Conservation (phyloP, 1,140 invertebrate species). For the Bombus polaris region DNA sequence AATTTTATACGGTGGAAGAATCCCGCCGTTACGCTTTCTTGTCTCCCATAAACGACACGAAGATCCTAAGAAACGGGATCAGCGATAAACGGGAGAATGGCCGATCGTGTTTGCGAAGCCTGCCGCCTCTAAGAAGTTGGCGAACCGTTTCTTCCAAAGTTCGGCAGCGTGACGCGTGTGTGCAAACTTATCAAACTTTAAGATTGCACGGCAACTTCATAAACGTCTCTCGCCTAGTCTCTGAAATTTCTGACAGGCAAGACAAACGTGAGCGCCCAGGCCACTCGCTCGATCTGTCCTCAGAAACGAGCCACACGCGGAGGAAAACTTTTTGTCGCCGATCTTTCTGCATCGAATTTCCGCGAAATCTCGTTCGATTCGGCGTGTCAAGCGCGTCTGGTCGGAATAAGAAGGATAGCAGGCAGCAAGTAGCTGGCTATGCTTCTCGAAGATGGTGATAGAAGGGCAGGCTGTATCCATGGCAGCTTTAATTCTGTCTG, state of each 20-base stretch:
- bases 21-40: too few relatives aligned
- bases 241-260: conserved; percentile 26
- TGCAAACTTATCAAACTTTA: conserved; percentile 38
- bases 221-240: conserved; percentile 24
- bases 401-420: not conserved
- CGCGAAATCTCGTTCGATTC: conserved; percentile 10
- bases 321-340: not conserved
- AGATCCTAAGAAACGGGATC: not conserved
- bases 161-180: conserved; percentile 2
- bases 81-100: not conserved
- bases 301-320: not conserved
- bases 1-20: not conserved
- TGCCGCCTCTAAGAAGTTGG: not conserved
- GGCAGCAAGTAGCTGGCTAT: not conserved
- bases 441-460: conserved; percentile 3
- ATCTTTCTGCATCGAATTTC: not conserved
- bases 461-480: conserved; percentile 13
- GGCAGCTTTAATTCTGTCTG: conserved; percentile 20
- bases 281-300: not conserved
- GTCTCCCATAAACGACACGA: not conserved
- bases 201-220: conserved; percentile 37
- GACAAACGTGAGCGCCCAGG: not conserved
- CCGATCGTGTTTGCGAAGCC: not conserved
- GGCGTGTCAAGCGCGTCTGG: not conserved
- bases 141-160: conserved; percentile 14